phyloP scores from a whole-genome alignment of 2,888 invertebrate genomes.

The Temnothorax unifasciatus region DNA sequence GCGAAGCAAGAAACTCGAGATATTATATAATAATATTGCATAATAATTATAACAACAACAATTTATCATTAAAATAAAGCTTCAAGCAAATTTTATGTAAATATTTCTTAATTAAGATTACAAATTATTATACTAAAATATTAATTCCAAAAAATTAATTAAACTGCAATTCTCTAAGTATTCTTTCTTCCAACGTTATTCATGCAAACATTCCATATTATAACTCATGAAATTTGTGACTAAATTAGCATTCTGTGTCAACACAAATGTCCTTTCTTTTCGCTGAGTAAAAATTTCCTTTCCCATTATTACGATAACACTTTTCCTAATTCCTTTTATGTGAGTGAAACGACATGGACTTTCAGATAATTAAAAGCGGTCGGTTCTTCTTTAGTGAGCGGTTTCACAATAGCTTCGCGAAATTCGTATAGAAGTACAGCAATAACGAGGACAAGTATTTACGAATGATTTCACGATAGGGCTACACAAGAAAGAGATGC shows the following conservation, averaged over 20 bases:
- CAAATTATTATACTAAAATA: not conserved
- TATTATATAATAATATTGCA: not conserved
- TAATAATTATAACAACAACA: not conserved
- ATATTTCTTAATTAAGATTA: slow-evolving; percentile 12
- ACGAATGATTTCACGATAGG: slow-evolving; percentile 71
- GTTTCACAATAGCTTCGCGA: slow-evolving; percentile 50
- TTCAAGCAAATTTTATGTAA: not conserved
- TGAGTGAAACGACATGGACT: slow-evolving; percentile 1
- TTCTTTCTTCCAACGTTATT: not conserved
- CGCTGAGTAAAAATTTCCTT: not conserved
- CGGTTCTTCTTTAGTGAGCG: slow-evolving; percentile 48
- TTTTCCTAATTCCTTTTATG: slow-evolving; percentile 17
- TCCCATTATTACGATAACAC: not conserved
- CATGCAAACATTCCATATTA: not conserved
- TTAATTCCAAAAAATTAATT: not conserved
- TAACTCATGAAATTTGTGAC: not conserved
- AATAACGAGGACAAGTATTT: slow-evolving; percentile 75
- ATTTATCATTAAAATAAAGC: not conserved
- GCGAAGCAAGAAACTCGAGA: not conserved
- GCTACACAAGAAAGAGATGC: slow-evolving; percentile 56
- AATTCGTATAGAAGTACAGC: slow-evolving; percentile 62
- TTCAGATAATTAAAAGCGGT: slow-evolving; percentile 64
- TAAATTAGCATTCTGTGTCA: not conserved
- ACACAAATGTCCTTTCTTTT: not conserved
- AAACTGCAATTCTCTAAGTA: not conserved